These are phyloP conservation scores for Coryphaenoides rupestris DNA, from an alignment of 2,113 vertebrate genomes.

Conservation along the genomic window DNA sequence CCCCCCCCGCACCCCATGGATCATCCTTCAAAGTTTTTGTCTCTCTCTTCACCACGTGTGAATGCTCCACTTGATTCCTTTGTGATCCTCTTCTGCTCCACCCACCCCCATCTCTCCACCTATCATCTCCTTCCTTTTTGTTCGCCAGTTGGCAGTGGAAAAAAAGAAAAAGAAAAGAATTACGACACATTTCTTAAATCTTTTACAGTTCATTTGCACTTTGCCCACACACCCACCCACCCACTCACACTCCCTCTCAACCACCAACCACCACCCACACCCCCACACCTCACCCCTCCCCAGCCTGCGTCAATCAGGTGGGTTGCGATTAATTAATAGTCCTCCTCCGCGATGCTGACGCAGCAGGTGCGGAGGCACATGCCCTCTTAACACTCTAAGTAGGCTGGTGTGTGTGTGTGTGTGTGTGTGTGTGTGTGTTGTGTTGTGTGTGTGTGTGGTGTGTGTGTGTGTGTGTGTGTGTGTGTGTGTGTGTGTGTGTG, in stretches of 20 bases:
- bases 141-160: conserved; percentile 28
- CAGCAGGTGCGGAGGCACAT: conserved; percentile 54
- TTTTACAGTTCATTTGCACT: conserved; percentile 51
- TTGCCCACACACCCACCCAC: neutral
- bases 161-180: conserved; percentile 13
- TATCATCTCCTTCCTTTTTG: neutral
- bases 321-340: conserved; percentile 57
- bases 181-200: conserved; percentile 6
- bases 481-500: no score
- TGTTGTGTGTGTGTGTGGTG: no score
- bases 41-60: conserved; percentile 1
- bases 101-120: neutral
- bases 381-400: conserved; percentile 47
- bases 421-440: no score
- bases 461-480: no score
- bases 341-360: conserved; percentile 48
- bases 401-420: no score
- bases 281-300: neutral
- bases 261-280: neutral
- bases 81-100: conserved; percentile 2
- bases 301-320: conserved; percentile 57
- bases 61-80: conserved; percentile 27
- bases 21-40: conserved; percentile 29
- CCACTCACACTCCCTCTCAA: neutral
- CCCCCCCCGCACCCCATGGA: conserved; percentile 28